Evolutionary conservation across 2,113 vertebrate genomes (phyloP).

Genomic region (Ellobius talpinus): DNA sequence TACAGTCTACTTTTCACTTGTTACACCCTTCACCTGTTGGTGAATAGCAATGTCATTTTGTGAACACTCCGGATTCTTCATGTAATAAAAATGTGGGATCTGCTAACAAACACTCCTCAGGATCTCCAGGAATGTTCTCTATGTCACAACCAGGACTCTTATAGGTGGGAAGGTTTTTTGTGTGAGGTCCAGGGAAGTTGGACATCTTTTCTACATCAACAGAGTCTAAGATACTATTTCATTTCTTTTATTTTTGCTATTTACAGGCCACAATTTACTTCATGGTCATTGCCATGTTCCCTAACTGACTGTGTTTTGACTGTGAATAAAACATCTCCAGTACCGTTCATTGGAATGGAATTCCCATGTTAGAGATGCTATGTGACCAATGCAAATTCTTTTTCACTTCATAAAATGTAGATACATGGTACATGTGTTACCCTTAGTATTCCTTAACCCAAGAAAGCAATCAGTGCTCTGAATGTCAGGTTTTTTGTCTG

Average conservation of each 20-base stretch:
- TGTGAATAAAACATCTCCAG: not conserved
- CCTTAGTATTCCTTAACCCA: not conserved
- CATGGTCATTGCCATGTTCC: not conserved
- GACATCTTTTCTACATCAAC: not conserved
- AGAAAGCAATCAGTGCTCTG: not conserved
- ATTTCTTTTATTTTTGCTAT: not conserved
- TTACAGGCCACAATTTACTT: not conserved
- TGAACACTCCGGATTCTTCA: not conserved
- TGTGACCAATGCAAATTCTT: not conserved
- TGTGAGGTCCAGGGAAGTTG: not conserved
- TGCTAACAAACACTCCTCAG: not conserved
- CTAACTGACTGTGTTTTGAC: not conserved
- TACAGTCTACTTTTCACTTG: not conserved
- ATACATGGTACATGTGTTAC: not conserved
- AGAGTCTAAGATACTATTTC: not conserved
- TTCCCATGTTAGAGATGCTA: not conserved
- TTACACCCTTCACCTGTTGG: not conserved
- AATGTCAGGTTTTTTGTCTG: not conserved
- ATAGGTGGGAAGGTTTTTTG: not conserved
- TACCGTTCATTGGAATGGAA: not conserved
- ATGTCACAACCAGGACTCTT: not conserved
- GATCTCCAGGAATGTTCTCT: not conserved
- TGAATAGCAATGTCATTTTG: not conserved
- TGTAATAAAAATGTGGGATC: not conserved
- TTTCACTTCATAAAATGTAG: not conserved